Evolutionary conservation across 2,113 vertebrate species (phyloP).

Genomic region (Chiloscyllium plagiosum): DNA sequence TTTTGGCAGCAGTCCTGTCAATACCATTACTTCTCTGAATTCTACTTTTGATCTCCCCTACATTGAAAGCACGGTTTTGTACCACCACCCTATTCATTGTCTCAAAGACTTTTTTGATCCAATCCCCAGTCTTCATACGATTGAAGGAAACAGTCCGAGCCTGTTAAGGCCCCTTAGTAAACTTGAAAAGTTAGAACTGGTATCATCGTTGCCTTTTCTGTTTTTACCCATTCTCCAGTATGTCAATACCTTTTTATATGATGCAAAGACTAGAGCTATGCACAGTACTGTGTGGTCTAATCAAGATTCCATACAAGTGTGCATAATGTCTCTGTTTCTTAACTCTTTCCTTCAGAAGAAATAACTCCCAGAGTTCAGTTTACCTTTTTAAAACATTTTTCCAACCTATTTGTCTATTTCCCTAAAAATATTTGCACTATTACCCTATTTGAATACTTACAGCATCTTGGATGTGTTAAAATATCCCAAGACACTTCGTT

Average conservation of each 20-base stretch:
- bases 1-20: neutral
- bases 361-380: neutral
- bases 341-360: neutral
- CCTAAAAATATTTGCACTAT: neutral
- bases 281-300: neutral
- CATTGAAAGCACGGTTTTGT: too few relatives aligned
- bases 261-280: neutral
- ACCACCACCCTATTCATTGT: too few relatives aligned
- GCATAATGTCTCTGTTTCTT: neutral
- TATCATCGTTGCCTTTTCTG: neutral
- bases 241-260: neutral
- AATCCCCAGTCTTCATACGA: too few relatives aligned
- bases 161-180: neutral
- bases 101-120: too few relatives aligned
- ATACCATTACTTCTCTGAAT: too few relatives aligned
- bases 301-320: too few relatives aligned
- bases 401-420: neutral
- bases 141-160: too few relatives aligned
- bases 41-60: too few relatives aligned
- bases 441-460: neutral
- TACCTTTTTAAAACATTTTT: neutral
- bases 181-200: neutral
- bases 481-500: neutral
- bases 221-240: neutral
- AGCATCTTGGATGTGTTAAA: neutral